Evolutionary conservation across 2,888 invertebrate genomes (phyloP), one percentile per base, ranked within the genome.

Genomic region (Chrysina gloriosa): DNA sequence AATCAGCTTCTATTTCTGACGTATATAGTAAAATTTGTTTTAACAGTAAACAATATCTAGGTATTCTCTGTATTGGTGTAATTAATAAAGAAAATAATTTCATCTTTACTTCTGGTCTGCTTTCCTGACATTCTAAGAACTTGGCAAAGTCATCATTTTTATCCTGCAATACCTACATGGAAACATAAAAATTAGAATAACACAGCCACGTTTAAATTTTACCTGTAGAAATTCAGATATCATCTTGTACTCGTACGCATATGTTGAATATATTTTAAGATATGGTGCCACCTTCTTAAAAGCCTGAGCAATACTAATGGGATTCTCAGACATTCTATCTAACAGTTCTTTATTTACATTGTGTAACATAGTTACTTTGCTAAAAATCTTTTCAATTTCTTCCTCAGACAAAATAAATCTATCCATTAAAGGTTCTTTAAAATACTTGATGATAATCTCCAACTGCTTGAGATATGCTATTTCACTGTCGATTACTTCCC

Each of bases 41-140:
- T 56, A 93, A 81, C 9, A 93, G 82, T 45, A 93, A 83, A 76
- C 90, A 89, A 79, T 93, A 93, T 54, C 93, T 86, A 0, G 93
- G 93, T 58, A 94, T 87, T 75, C 93, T 84, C 80, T 94, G 93
- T 74, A 94, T 91, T 9, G 93, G 93, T 1, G 89, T 89, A 72
- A 93, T 93, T 72, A 93, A 84, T 39, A 93, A 83, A 0, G 93
- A 89, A 67, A 90, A 89, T 2, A 93, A 81, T 78, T 91, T 92
- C 39, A 85, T 86, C 72, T 88, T 87, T 50, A 93, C 89, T 80
- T 92, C 92, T 4, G 91, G 90, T 6, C 89, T 84, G 2, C 86
- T 86, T 81, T 93, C 92, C 76, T 91, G 90, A 25, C 82, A 82
- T 67, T 84, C 84, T 34, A 91, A 79, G 77, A 90, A 90, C 71